Evolutionary conservation across 2,113 vertebrate species (phyloP).

Genomic region (Colinus virginianus): DNA sequence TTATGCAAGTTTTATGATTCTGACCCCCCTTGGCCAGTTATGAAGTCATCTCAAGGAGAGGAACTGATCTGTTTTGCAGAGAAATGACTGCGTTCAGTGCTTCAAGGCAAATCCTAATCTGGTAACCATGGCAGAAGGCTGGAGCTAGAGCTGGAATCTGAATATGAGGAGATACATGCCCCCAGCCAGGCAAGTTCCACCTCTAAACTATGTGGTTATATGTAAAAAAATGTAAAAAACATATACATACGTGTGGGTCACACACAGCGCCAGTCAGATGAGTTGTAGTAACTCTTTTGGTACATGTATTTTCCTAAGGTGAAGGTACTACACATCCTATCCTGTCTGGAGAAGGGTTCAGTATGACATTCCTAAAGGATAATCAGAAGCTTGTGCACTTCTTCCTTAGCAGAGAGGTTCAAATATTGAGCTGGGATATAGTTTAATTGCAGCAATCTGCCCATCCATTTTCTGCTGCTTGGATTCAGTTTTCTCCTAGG

Average conservation of each 20-base stretch:
- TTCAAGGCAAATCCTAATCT: background rate
- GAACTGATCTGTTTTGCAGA: background rate
- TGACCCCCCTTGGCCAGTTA: background rate
- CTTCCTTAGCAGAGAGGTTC: background rate
- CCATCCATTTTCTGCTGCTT: background rate
- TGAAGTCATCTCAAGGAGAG: slow-evolving; percentile 42
- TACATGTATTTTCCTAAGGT: background rate
- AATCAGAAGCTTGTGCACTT: background rate
- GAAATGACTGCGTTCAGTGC: background rate
- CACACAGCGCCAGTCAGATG: background rate
- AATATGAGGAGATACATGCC: background rate
- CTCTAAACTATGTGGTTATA: background rate
- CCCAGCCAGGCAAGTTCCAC: background rate
- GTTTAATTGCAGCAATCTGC: background rate
- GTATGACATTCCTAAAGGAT: accelerated
- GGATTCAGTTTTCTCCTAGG: background rate
- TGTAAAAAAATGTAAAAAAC: background rate
- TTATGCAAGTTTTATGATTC: background rate
- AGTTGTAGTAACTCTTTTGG: background rate
- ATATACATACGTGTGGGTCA: background rate
- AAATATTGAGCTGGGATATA: background rate
- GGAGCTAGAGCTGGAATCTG: background rate
- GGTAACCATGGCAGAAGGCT: background rate
- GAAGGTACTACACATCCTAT: background rate
- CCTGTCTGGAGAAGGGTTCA: background rate